Percentiles rank a stretch among this genome's conserved stretches.
Evolutionary conservation across 2,888 invertebrate species (phyloP).

Genomic region (Archaeoteleia sp.): DNA sequence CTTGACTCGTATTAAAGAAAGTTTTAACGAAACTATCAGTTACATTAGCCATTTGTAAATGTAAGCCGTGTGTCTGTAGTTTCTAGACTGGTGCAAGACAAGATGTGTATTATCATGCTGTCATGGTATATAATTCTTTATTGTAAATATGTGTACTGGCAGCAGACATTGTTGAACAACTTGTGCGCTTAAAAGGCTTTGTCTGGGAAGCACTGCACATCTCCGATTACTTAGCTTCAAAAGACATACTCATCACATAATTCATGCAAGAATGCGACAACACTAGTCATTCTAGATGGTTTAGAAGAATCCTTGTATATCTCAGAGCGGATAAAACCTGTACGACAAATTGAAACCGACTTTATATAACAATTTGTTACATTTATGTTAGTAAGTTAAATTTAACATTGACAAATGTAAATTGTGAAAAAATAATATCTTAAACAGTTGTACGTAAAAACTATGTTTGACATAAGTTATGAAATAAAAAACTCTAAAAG

Average conservation of each 20-base stretch:
- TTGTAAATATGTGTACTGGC: conserved; percentile 29
- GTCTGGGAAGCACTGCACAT: conserved; percentile 37
- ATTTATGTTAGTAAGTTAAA: conserved; percentile 24
- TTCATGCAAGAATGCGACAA: conserved; percentile 35
- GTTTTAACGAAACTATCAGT: too few relatives aligned
- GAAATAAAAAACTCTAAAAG: too few relatives aligned
- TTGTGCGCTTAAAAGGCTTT: conserved; percentile 40
- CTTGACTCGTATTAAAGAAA: too few relatives aligned
- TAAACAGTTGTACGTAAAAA: too few relatives aligned
- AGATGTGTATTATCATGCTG: conserved; percentile 23
- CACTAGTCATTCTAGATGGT: conserved; percentile 15
- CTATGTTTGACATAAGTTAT: too few relatives aligned
- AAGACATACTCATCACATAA: conserved; percentile 34
- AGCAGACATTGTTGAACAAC: conserved; percentile 40
- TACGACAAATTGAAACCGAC: conserved; percentile 13
- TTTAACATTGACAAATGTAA: too few relatives aligned
- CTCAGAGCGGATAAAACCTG: conserved; percentile 15
- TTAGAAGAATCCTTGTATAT: conserved; percentile 19
- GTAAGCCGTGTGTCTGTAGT: conserved; percentile 8
- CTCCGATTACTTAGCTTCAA: conserved; percentile 39
- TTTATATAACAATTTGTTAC: conserved; percentile 18
- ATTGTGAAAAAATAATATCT: too few relatives aligned
- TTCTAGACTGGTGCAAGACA: conserved; percentile 18
- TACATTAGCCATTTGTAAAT: conserved; percentile 23
- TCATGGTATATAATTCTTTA: conserved; percentile 38